Evolutionary conservation across 2,888 invertebrate species (phyloP).

Genomic region (Prenolepis imparis): DNA sequence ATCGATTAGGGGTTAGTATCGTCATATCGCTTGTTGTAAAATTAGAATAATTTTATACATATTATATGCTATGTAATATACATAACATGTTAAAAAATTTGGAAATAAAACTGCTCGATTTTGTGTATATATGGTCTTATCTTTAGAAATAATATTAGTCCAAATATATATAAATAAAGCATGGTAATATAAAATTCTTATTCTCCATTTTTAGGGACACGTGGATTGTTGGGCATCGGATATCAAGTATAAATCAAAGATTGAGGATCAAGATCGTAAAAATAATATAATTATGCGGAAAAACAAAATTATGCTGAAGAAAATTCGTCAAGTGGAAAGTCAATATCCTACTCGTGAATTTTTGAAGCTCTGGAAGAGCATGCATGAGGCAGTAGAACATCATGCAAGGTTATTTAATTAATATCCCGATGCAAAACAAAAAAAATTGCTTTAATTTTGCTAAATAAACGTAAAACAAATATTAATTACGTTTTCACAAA

Average conservation of each 20-base stretch:
- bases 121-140: not conserved
- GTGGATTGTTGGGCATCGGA: conserved; percentile 78
- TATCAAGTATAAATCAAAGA: conserved; percentile 52
- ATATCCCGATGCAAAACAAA: conserved; percentile 38
- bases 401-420: conserved; percentile 53
- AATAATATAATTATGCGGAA: conserved; percentile 62
- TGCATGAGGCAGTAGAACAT: not conserved
- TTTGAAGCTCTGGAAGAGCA: conserved; percentile 71
- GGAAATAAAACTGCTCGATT: not conserved
- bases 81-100: not conserved
- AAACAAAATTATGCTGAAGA: conserved; percentile 74
- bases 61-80: not conserved
- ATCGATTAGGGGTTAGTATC: conserved; percentile 87
- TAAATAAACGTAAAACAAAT: not conserved
- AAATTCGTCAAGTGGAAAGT: conserved; percentile 67
- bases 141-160: conserved; percentile 6
- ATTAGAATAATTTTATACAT: not conserved
- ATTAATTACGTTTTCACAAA: not conserved
- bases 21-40: conserved; percentile 6
- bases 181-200: not conserved
- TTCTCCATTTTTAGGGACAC: conserved; percentile 72
- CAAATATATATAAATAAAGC: not conserved
- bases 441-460: conserved; percentile 35
- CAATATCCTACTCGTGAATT: conserved; percentile 69
- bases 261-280: conserved; percentile 29